Evolutionary conservation across 2,888 invertebrate genomes (phyloP).

Genomic region (Teleiodes luculella): DNA sequence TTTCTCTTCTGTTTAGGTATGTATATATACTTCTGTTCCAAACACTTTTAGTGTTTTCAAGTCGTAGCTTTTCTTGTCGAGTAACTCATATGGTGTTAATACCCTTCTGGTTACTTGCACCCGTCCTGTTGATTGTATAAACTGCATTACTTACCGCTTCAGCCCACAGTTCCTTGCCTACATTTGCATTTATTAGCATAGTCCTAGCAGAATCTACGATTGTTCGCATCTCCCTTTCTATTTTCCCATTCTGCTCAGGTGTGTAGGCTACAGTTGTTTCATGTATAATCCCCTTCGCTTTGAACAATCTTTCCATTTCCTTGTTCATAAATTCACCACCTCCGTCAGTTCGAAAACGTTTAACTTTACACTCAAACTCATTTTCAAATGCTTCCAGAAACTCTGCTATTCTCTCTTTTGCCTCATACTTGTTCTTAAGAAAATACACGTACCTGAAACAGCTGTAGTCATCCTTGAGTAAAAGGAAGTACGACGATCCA

Average conservation of each 20-base stretch:
- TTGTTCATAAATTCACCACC: slow-evolving; percentile 10
- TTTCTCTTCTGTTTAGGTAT: slow-evolving; percentile 23
- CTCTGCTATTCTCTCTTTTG: not conserved
- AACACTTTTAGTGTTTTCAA: slow-evolving; percentile 17
- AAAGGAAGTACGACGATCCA: slow-evolving; percentile 15
- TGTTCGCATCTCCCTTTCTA: slow-evolving; percentile 9
- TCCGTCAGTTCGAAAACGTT: slow-evolving; percentile 7
- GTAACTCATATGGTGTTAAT: slow-evolving; percentile 30
- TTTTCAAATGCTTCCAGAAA: slow-evolving; percentile 14
- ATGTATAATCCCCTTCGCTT: slow-evolving; percentile 14
- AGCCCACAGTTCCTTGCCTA: slow-evolving; percentile 32
- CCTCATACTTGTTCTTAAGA: slow-evolving; percentile 16
- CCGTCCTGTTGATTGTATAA: slow-evolving; percentile 32
- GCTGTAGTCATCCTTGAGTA: slow-evolving; percentile 20
- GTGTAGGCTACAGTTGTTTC: slow-evolving; percentile 13
- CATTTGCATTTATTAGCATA: slow-evolving; percentile 11
- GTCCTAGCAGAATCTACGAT: slow-evolving; percentile 19
- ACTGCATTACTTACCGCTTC: slow-evolving; percentile 36
- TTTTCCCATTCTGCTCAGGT: slow-evolving; percentile 19
- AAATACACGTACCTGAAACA: slow-evolving; percentile 19
- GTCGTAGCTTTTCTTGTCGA: slow-evolving; percentile 17
- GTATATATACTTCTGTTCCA: slow-evolving; percentile 21
- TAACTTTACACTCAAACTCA: slow-evolving; percentile 4
- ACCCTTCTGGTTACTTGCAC: slow-evolving; percentile 18
- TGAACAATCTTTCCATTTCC: slow-evolving; percentile 7